phyloP scores from a whole-genome alignment of 2,113 vertebrate genomes.

The Peromyscus maniculatus region DNA sequence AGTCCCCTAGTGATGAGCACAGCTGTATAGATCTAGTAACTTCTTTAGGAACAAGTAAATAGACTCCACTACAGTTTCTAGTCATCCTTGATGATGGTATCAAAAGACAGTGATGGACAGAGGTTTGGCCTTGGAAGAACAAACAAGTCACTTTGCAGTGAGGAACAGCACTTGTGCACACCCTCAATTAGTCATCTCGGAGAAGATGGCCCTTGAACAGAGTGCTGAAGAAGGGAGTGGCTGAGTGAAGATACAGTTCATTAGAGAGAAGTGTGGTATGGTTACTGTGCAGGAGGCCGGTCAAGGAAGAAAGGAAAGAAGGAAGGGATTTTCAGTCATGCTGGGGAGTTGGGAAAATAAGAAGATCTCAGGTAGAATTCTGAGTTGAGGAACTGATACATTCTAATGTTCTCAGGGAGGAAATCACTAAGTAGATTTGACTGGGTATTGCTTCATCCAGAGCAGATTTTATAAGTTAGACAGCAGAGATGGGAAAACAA shows the following conservation, averaged over 20 bases:
- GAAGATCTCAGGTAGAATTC: neutral
- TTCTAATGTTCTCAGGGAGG: constrained; percentile 6
- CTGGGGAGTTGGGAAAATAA: neutral
- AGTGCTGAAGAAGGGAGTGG: neutral
- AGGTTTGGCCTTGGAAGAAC: neutral
- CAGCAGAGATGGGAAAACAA: neutral
- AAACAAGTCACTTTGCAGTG: neutral
- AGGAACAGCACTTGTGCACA: neutral
- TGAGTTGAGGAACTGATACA: neutral
- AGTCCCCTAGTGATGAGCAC: neutral
- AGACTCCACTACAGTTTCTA: neutral
- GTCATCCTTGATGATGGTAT: neutral
- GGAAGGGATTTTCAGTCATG: neutral
- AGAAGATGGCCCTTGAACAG: neutral
- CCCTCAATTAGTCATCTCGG: neutral
- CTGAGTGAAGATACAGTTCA: neutral
- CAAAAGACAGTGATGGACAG: neutral
- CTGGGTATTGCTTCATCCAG: neutral
- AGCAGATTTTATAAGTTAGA: constrained; percentile 49
- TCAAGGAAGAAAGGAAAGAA: neutral
- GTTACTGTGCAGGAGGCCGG: neutral
- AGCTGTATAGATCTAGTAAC: neutral
- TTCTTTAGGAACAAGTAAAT: constrained; percentile 18
- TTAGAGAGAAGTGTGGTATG: neutral
- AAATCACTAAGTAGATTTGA: neutral